A percentile compares a stretch with the other conserved stretches of the same genome.
Conservation (phyloP, 2,113 vertebrate genomes). For the Dicerorhinus sumatrensis region DNA sequence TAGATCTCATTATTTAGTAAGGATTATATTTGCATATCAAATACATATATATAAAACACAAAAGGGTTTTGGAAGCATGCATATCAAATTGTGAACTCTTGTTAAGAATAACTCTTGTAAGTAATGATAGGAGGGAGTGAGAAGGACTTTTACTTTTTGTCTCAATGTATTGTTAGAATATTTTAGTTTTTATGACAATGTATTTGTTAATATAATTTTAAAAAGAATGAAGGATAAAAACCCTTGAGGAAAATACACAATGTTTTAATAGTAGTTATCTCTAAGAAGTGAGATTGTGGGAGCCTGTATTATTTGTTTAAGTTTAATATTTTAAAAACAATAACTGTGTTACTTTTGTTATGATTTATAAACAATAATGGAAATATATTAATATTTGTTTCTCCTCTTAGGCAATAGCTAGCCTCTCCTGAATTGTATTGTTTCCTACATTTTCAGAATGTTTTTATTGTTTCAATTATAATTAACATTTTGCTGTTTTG, state of each 20-base stretch:
- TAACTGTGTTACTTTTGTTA: neutral
- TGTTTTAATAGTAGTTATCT: too few species aligned
- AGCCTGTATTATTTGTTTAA: too few species aligned
- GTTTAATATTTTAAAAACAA: conserved; percentile 8
- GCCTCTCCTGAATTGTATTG: neutral
- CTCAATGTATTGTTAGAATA: neutral
- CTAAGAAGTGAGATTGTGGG: too few species aligned
- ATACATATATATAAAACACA: neutral
- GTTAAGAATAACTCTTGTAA: neutral
- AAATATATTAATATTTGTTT: neutral
- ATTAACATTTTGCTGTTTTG: neutral
- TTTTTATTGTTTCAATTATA: neutral
- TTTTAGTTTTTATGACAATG: too few species aligned
- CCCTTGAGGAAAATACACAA: too few species aligned
- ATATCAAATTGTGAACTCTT: neutral
- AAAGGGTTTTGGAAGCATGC: neutral
- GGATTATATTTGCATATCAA: neutral
- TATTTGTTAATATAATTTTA: too few species aligned
- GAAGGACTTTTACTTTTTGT: neutral
- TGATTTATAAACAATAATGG: neutral
- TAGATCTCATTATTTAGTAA: neutral
- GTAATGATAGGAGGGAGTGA: neutral
- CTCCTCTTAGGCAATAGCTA: neutral
- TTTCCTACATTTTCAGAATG: neutral
- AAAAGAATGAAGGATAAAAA: too few species aligned